These are phyloP conservation scores for Chaenogobius annularis DNA, from an alignment of 2,113 vertebrate species.

Conservation along the genomic window DNA sequence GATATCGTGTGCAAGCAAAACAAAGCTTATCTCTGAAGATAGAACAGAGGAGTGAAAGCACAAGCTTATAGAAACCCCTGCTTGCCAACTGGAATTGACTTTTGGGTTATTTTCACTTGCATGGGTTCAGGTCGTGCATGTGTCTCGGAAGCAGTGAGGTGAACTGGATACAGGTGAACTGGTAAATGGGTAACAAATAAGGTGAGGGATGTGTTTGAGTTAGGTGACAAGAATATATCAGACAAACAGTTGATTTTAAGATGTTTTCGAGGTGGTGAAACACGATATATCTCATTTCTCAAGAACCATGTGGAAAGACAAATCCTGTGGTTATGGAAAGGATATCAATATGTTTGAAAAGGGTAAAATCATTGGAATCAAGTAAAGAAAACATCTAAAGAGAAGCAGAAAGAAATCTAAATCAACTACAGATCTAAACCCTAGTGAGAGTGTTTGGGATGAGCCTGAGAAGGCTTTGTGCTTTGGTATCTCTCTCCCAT, in stretches of 20 bases:
- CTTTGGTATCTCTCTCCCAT: too few relatives aligned
- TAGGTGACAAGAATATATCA: constrained; percentile 18
- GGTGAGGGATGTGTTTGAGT: constrained; percentile 27
- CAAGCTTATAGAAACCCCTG: constrained; percentile 10
- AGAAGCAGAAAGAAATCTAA: too few relatives aligned
- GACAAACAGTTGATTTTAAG: constrained; percentile 30
- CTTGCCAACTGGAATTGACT: constrained; percentile 23
- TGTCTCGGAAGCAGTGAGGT: constrained; percentile 18
- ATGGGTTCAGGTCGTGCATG: constrained; percentile 20
- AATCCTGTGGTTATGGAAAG: too few relatives aligned
- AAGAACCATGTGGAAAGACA: too few relatives aligned
- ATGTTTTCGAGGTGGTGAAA: too few relatives aligned
- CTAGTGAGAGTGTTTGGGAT: too few relatives aligned
- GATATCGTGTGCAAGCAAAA: constrained; percentile 36
- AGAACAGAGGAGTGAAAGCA: constrained; percentile 33
- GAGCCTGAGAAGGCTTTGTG: too few relatives aligned
- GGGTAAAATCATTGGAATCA: too few relatives aligned
- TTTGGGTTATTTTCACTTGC: constrained; percentile 27
- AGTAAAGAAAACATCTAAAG: too few relatives aligned
- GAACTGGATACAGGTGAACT: constrained; percentile 33
- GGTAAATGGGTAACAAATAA: constrained; percentile 30
- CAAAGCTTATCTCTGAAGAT: constrained; percentile 49
- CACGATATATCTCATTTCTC: too few relatives aligned
- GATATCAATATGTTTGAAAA: too few relatives aligned
- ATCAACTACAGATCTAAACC: too few relatives aligned